Evolutionary conservation across 2,888 invertebrate species (phyloP), one percentile per base, ranked within the genome.

Genomic region (Dinocampus coccinellae): DNA sequence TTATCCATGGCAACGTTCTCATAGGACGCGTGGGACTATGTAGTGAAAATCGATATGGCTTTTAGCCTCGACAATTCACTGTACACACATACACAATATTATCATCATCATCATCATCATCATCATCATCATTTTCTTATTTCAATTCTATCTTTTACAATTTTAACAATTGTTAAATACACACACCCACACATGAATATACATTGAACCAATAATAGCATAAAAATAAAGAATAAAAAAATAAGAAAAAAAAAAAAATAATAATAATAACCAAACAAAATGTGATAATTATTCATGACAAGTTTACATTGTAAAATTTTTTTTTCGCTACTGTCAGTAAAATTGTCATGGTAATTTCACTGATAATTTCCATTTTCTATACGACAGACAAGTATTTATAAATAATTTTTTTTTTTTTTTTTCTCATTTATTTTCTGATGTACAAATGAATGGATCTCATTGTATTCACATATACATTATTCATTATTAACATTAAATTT

Each of bases 1-100:
- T 69, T 63, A 69, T 69, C 42, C 70, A 70, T 70, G 70, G 70
- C 70, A 70, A 70, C 70, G 70, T 70, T 53, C 53, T 10, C 29
- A 52, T 42, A 34, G 69, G 62, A 57, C 62, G 62, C 52, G 36
- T 63, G 62, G 63, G 69, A 55, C 55, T 62, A 53, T 47, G 16
- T 26, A 53, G 53, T 62, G 39, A 65, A 61, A 70, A 70, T 70
- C 70, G 70, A 70, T 70, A 70, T 70, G 47, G 39, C 70, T 70
- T 70, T 70, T 70, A 65, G 70, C 70, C 47, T 39, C 47, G 16
- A 29, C 39, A 24, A 22, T 29, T 22, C 62, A 42, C 24, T 39
- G 11, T 34, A n/a, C n/a, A n/a, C n/a, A n/a, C n/a, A n/a, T n/a
- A n/a, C n/a, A n/a, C n/a, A n/a, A n/a, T n/a, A n/a, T n/a, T n/a